These are phyloP conservation scores for Daphoenositta chrysoptera DNA, from an alignment of 2,113 vertebrate genomes.

Conservation along the genomic window DNA sequence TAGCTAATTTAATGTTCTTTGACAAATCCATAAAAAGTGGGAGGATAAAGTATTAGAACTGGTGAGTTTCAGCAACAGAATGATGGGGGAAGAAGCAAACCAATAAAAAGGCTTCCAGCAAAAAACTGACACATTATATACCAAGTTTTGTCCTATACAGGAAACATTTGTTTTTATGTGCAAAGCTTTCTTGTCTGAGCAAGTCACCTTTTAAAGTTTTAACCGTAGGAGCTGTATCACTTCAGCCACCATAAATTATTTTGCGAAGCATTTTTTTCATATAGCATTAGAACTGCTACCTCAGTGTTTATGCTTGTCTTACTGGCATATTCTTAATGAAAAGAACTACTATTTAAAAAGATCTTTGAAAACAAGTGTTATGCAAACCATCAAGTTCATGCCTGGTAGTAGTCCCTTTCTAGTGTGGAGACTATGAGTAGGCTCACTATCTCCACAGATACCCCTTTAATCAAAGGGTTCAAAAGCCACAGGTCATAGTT, in stretches of 20 bases:
- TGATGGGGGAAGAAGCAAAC: neutral
- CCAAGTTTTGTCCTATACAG: neutral
- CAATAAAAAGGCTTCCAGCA: neutral
- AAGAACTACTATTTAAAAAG: neutral
- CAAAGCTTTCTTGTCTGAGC: neutral
- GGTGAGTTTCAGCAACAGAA: neutral
- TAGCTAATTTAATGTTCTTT: neutral
- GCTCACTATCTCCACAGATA: neutral
- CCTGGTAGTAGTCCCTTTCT: neutral
- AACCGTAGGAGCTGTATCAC: neutral
- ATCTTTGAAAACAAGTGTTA: neutral
- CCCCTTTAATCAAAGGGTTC: neutral
- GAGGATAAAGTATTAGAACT: neutral
- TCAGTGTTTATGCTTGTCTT: neutral
- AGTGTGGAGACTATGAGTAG: neutral
- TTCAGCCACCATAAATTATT: neutral
- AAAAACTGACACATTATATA: neutral
- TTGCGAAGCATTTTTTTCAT: neutral
- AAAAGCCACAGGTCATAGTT: neutral
- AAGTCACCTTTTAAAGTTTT: neutral
- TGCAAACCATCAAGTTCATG: neutral
- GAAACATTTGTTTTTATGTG: neutral
- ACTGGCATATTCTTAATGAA: neutral
- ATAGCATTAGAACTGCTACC: neutral
- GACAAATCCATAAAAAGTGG: accelerated